Base-by-base conservation (phyloP, 2,113 vertebrate genomes). In the Engraulis encrasicolus region DNA sequence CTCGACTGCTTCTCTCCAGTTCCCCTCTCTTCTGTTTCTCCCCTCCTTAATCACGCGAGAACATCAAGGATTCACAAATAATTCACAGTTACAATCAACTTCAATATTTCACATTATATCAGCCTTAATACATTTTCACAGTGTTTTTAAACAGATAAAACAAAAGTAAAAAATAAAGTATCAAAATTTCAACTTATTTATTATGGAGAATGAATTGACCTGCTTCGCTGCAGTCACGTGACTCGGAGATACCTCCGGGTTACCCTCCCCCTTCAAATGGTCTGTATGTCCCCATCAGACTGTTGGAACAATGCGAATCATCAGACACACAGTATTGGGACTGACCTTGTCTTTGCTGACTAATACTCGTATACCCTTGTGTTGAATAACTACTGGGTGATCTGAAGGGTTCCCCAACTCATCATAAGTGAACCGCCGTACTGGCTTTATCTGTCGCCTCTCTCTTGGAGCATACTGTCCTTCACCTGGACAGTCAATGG, bases 261-360 rank as follows among this genome's bases (percentile, higher is more conserved):
- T 58, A 58, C 52, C 52, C 52, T 58, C 52, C 52, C 52, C 52
- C 52, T 58, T 58, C 11, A 58, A 58, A 58, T 58, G 17, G 52
- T 58, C 52, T 58, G 52, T 19, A 58, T 58, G 52, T 58, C 52
- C 52, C 52, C 52, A 58, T 58, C 52, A 58, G 52, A 58, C 52
- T 11, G 52, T 58, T 20, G 52, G 52, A n/a, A 58, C 52, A 58
- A 58, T 58, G 19, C 52, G 52, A 58, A 58, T 58, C 52, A 58
- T n/a, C 18, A 58, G n/a, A 58, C 52, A 58, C n/a, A 20, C 52
- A 19, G 11, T 19, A 58, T 20, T 19, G n/a, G 52, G 5, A 19
- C 52, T 6, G 52, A n/a, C 19, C 19, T 20, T 6, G 5, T 58
- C 52, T 58, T 58, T 58, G 52, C 18, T n/a, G 18, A 58, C 52